Evolutionary conservation across 2,888 invertebrate genomes (phyloP).

Genomic region (Eremobia ochroleuca): DNA sequence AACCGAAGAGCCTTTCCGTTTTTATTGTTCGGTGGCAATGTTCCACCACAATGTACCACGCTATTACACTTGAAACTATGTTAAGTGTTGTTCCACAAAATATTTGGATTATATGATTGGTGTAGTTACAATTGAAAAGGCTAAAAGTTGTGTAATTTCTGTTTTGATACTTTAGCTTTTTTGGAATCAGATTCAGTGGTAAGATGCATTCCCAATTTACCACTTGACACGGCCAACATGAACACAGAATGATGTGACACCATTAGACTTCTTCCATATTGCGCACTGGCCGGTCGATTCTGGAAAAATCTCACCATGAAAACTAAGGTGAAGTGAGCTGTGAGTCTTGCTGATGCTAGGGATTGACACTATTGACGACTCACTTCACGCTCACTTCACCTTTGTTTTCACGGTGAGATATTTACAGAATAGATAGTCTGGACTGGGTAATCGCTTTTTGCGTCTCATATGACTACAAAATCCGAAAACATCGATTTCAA

Average conservation of each 20-base stretch:
- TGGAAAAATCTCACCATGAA: too few relatives aligned
- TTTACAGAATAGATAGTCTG: too few relatives aligned
- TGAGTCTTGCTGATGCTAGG: too few relatives aligned
- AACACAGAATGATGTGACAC: not conserved
- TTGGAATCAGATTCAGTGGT: not conserved
- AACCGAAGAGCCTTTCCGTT: constrained; percentile 83
- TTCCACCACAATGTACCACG: constrained; percentile 72
- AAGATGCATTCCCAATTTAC: not conserved
- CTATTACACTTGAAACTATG: constrained; percentile 80
- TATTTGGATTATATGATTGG: constrained; percentile 57
- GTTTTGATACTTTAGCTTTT: not conserved
- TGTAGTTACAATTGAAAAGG: constrained; percentile 23
- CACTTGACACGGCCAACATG: not conserved
- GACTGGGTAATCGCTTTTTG: not conserved
- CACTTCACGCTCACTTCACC: too few relatives aligned
- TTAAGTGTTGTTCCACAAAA: constrained; percentile 74
- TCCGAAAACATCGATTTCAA: not conserved
- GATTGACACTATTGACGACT: too few relatives aligned
- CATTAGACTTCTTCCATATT: not conserved
- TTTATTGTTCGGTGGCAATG: constrained; percentile 78
- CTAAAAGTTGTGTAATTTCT: constrained; percentile 21
- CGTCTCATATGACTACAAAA: not conserved
- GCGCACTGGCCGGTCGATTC: too few relatives aligned
- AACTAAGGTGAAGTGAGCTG: too few relatives aligned
- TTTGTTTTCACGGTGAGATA: too few relatives aligned